phyloP scores from a whole-genome alignment of 2,888 invertebrate genomes.

The Diplolepis rosae region DNA sequence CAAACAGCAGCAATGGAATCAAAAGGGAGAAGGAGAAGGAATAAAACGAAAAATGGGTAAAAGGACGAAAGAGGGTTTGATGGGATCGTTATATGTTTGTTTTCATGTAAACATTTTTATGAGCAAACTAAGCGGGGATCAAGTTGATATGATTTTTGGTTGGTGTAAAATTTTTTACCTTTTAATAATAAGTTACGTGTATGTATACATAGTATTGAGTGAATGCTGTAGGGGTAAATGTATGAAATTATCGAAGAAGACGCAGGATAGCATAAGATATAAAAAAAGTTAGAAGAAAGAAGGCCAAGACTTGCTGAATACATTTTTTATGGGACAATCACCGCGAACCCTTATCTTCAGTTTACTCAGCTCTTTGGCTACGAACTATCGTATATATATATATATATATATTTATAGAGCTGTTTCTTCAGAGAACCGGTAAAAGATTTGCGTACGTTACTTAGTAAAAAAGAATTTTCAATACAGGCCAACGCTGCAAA shows the following conservation, averaged over 20 bases:
- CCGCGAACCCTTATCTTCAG: constrained; percentile 70
- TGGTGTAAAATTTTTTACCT: not conserved
- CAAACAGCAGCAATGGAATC: not conserved
- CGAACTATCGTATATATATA: constrained; percentile 32
- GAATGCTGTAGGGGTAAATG: too few species aligned
- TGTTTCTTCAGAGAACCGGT: constrained; percentile 42
- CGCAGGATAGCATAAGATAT: too few species aligned
- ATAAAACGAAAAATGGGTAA: not conserved
- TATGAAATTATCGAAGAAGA: constrained; percentile 47
- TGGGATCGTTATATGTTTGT: not conserved
- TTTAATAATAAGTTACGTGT: not conserved
- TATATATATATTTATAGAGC: not conserved
- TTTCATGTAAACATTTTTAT: constrained; percentile 15
- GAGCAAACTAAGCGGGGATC: not conserved
- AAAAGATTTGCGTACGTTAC: constrained; percentile 57
- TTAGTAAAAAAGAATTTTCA: constrained; percentile 47
- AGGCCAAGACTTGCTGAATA: constrained; percentile 62
- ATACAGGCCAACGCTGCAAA: too few species aligned
- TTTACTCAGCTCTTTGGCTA: constrained; percentile 65
- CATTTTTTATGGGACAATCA: constrained; percentile 72
- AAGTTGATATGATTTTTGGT: not conserved
- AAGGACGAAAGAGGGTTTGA: not conserved
- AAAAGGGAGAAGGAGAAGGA: not conserved
- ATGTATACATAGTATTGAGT: too few species aligned
- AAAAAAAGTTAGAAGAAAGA: constrained; percentile 46